These are phyloP conservation scores for Cinclus cinclus DNA, from an alignment of 2,113 vertebrate genomes.

Conservation along the genomic window DNA sequence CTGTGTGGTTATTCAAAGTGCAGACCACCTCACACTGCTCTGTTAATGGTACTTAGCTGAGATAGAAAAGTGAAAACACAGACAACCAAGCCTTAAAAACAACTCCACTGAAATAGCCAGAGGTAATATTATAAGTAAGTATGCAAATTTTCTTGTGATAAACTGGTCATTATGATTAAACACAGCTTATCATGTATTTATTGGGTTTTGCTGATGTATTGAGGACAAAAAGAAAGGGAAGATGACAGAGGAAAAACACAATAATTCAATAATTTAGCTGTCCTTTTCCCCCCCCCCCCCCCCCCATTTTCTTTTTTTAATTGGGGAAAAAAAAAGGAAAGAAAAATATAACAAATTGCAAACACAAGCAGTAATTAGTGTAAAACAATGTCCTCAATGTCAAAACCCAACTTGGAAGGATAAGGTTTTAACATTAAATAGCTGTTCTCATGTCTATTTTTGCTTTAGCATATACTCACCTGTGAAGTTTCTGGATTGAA, in stretches of 20 bases:
- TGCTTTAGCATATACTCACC: background rate
- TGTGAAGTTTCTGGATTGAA: background rate
- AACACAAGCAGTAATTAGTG: background rate
- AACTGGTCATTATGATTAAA: background rate
- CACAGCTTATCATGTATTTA: background rate
- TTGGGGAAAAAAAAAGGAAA: background rate
- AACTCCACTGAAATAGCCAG: background rate
- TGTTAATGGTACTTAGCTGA: background rate
- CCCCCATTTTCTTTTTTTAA: no score
- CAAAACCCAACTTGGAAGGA: background rate
- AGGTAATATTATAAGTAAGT: background rate
- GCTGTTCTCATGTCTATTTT: background rate
- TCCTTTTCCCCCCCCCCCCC: no score
- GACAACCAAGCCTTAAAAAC: background rate
- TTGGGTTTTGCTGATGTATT: background rate
- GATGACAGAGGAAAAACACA: fast-evolving
- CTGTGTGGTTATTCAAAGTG: background rate
- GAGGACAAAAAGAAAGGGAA: background rate
- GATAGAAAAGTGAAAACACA: background rate
- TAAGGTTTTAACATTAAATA: background rate
- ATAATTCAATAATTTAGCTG: background rate
- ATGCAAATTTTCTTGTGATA: background rate
- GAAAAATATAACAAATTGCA: no score
- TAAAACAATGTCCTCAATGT: background rate
- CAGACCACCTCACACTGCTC: background rate